Conservation (phyloP, 2,113 vertebrate species). For the Paratilapia polleni region DNA sequence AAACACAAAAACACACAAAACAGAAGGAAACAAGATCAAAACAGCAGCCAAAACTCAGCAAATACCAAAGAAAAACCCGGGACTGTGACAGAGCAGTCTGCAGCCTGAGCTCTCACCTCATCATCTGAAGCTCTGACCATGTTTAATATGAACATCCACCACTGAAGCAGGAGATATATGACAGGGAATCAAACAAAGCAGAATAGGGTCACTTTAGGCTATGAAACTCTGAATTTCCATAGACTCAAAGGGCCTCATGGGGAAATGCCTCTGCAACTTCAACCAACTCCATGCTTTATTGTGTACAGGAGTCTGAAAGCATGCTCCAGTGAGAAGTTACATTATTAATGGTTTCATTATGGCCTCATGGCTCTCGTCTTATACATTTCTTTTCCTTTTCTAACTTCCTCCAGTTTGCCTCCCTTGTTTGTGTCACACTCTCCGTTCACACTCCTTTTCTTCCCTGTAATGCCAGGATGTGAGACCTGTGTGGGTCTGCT, state of each 20-base stretch:
- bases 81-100: not conserved
- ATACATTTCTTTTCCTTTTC: not conserved
- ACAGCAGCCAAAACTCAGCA: not conserved
- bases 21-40: too few relatives aligned
- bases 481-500: conserved; percentile 23
- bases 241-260: not conserved
- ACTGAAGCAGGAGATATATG: not conserved
- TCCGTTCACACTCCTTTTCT: not conserved
- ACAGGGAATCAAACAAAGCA: not conserved
- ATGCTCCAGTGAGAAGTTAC: not conserved
- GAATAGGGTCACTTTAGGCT: not conserved
- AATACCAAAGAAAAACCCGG: not conserved
- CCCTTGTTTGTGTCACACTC: not conserved
- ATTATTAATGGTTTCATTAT: not conserved
- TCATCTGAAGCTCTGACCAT: too few relatives aligned
- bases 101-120: not conserved
- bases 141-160: not conserved
- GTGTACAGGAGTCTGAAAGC: conserved; percentile 1
- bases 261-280: not conserved
- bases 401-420: not conserved
- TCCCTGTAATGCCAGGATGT: conserved; percentile 17
- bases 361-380: not conserved
- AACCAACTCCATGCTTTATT: not conserved
- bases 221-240: not conserved
- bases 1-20: not conserved